Evolutionary conservation across 1,140 invertebrate species (phyloP), one percentile per base, ranked within the genome.

Genomic region (Drosophila teissieri): DNA sequence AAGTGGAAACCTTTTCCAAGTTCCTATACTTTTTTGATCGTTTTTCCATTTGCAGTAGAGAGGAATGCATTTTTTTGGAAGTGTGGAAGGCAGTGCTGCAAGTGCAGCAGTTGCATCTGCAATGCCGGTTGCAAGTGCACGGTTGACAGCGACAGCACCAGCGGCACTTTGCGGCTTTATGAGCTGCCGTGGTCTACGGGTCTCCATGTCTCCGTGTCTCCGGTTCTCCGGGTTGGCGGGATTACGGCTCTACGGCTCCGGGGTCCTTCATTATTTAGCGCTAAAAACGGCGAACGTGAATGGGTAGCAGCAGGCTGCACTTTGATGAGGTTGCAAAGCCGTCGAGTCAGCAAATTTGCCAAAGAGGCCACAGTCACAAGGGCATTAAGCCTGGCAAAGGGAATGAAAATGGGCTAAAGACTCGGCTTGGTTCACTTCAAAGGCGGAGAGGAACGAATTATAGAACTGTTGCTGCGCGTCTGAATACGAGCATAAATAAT

Each of bases 81-180:
- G 27, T 31, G 27, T 10, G 8, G 27, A 6, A 6, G 6, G 27
- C 27, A 14, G 53, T 31, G n/a, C 27, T 56, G 40, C 53, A 55
- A 55, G 40, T 45, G 54, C 31, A 31, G 42, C 27, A 36, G 42
- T 46, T 58, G 48, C 24, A 49, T 31, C n/a, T 31, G 48, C 24
- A 46, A 22, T 31, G 54, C 24, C 24, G 24, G 31, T 49, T 49
- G 48, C 24, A 51, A 51, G 48, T 51, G 48, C 48, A 49, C 48
- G 48, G 48, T 17, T 34, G 56, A 58, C 56, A 58, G 42, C 8
- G 6, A 57, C 55, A 34, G 15, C n/a, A 31, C 27, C 60, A 42
- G 17, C 17, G 37, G 22, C 72, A 76, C 56, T 75, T 75, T 80
- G 77, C 51, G 77, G 77, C 52, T 55, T 45, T 63, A 62, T 70